These are phyloP conservation scores for Agrochola litura DNA, from an alignment of 2,888 invertebrate species.

Conservation along the genomic window DNA sequence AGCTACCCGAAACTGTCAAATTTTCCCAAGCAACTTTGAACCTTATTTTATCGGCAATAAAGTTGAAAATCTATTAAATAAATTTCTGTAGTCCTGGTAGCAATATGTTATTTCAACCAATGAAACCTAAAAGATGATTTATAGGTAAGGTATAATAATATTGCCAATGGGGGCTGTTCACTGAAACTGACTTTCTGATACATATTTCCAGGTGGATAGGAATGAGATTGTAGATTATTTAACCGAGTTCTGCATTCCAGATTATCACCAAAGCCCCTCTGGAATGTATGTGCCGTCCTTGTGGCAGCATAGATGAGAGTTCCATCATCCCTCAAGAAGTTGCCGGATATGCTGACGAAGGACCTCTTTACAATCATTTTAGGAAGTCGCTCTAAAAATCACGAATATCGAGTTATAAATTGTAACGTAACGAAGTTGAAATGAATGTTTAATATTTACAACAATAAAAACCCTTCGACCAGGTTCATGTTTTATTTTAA, in stretches of 20 bases:
- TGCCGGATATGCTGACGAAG: slow-evolving; percentile 95
- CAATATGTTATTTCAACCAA: no score
- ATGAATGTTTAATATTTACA: slow-evolving; percentile 15
- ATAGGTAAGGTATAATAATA: not conserved
- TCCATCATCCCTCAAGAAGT: slow-evolving; percentile 97
- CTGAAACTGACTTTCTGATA: not conserved
- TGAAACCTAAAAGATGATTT: not conserved
- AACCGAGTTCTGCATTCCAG: slow-evolving; percentile 82
- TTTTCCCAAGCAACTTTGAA: no score
- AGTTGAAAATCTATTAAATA: no score
- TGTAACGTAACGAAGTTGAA: slow-evolving; percentile 15
- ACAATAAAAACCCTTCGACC: slow-evolving; percentile 66
- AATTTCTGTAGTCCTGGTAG: no score
- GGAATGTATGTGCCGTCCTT: slow-evolving; percentile 98
- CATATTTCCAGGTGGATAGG: not conserved
- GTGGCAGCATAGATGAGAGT: slow-evolving; percentile 96
- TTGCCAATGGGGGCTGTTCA: not conserved
- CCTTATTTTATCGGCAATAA: no score
- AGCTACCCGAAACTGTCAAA: no score
- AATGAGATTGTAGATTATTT: not conserved
- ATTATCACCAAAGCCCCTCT: slow-evolving; percentile 97
- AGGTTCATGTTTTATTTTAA: slow-evolving; percentile 19
- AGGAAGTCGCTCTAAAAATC: slow-evolving; percentile 91
- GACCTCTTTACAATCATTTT: slow-evolving; percentile 95
- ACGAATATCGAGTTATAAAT: slow-evolving; percentile 7